Percentiles rank a stretch among this genome's conserved stretches.
These are phyloP conservation scores for Coregonus clupeaformis DNA, from an alignment of 2,113 vertebrate species.

Conservation along the genomic window DNA sequence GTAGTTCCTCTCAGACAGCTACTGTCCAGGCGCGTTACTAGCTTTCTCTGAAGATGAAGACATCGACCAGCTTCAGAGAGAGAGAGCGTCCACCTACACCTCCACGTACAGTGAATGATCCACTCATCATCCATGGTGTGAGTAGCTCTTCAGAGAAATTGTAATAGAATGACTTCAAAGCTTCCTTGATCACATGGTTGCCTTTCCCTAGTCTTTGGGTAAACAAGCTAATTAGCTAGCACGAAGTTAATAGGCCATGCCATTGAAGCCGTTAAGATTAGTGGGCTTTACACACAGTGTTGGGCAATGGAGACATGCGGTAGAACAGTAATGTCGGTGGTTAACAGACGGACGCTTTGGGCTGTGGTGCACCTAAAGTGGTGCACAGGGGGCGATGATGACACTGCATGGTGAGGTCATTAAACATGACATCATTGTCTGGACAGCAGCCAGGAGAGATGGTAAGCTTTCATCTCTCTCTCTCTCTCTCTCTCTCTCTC, in stretches of 20 bases:
- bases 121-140: background rate
- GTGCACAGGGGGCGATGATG: conserved; percentile 35
- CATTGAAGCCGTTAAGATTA: conserved; percentile 53
- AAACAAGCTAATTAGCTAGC: conserved; percentile 45
- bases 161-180: conserved; percentile 44
- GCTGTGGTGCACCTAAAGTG: background rate
- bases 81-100: background rate
- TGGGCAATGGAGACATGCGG: background rate
- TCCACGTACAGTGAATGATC: background rate
- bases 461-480: conserved; percentile 9
- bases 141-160: background rate
- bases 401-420: conserved; percentile 64
- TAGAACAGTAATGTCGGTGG: background rate
- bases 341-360: background rate
- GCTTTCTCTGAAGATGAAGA: background rate
- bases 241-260: conserved; percentile 49
- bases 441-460: conserved; percentile 43
- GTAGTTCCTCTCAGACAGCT: background rate
- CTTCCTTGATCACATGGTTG: background rate
- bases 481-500: conserved; percentile 19
- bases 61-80: background rate
- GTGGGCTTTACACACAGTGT: conserved; percentile 32
- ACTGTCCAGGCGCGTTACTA: background rate
- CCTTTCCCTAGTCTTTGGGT: conserved; percentile 26
- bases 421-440: conserved; percentile 57